Evolutionary conservation across 2,888 invertebrate genomes (phyloP).

Genomic region (Scelioninae gen. 1): DNA sequence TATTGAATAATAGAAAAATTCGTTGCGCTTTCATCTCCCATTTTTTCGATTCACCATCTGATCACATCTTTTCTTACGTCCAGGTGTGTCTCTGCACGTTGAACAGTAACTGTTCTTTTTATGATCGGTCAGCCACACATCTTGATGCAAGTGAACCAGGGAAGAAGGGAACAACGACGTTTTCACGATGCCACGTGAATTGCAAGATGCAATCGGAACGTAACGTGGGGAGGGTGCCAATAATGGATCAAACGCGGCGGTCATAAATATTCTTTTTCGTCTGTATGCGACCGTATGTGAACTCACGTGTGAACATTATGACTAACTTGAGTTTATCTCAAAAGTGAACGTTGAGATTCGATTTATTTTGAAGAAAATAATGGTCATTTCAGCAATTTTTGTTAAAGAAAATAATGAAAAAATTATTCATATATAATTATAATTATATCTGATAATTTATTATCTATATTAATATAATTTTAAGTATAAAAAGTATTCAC

Average conservation of each 20-base stretch:
- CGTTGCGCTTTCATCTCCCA: no score
- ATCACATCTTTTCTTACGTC: constrained; percentile 57
- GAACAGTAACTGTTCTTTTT: constrained; percentile 62
- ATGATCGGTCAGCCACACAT: constrained; percentile 57
- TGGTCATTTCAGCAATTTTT: no score
- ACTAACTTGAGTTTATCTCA: constrained; percentile 26
- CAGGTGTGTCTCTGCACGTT: constrained; percentile 42
- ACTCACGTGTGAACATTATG: constrained; percentile 29
- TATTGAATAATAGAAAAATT: no score
- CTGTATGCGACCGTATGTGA: constrained; percentile 18
- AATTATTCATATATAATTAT: no score
- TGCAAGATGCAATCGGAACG: constrained; percentile 49
- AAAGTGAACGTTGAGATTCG: no score
- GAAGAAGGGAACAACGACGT: constrained; percentile 23
- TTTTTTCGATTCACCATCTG: constrained; percentile 23
- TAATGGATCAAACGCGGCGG: constrained; percentile 62
- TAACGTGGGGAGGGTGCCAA: constrained; percentile 31
- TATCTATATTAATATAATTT: no score
- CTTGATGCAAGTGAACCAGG: constrained; percentile 2
- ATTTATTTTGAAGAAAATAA: no score
- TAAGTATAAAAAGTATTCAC: no score
- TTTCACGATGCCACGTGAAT: constrained; percentile 50
- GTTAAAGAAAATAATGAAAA: no score
- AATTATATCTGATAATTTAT: no score
- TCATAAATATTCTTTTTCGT: constrained; percentile 47